These are phyloP conservation scores for Chlorodrepanis virens DNA, from an alignment of 2,113 vertebrate species.

Conservation along the genomic window DNA sequence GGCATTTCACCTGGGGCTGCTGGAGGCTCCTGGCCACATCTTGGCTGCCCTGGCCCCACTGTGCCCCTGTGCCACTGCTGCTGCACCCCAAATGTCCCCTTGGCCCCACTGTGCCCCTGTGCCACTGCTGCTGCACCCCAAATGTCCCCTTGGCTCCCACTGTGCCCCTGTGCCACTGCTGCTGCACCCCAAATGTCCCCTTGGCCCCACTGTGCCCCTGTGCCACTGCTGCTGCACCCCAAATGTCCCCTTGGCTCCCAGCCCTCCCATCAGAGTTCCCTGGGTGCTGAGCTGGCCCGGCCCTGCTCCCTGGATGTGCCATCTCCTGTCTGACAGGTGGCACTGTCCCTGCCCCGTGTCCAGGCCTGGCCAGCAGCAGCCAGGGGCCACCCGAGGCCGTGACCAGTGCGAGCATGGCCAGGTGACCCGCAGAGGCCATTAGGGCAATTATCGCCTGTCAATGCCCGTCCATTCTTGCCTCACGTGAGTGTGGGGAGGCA, in stretches of 20 bases:
- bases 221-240: not conserved
- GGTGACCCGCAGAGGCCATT: fast-evolving
- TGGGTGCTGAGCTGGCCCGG: not conserved
- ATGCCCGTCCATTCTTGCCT: not conserved
- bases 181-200: not conserved
- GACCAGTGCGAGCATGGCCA: fast-evolving
- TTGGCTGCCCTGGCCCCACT: not conserved
- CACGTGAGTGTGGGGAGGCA: not conserved
- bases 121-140: too few relatives aligned
- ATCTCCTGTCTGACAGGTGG: fast-evolving
- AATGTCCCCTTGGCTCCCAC: too few relatives aligned
- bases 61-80: too few relatives aligned
- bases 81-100: too few relatives aligned
- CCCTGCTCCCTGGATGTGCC: not conserved
- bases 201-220: fast-evolving
- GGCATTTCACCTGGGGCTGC: not conserved
- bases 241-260: too few relatives aligned
- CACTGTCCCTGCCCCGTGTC: not conserved
- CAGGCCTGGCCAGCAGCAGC: not conserved
- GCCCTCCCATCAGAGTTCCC: not conserved
- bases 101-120: too few relatives aligned
- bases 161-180: fast-evolving
- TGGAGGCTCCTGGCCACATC: fast-evolving
- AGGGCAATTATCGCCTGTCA: not conserved
- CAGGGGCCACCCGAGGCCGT: not conserved